Base-by-base conservation (phyloP, 92 coral and sea anemone species). In the Blastomussa wellsi region DNA sequence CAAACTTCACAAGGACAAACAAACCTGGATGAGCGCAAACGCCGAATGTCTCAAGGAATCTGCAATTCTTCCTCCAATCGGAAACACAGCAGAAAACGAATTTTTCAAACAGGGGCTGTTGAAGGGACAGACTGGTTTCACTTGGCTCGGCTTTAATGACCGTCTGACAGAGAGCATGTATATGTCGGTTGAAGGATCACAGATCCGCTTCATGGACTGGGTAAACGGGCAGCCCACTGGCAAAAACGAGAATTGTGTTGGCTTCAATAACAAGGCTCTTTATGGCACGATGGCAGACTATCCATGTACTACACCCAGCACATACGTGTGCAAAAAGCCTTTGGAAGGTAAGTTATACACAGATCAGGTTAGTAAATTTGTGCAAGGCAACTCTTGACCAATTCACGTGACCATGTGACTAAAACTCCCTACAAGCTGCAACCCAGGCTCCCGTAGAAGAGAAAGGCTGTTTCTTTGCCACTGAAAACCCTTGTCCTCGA, bases 191-290 rank as follows among this genome's bases (percentile, higher is more conserved):
- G 95, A 89, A 33, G 98, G 98, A 4, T 86, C 92, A 11, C 91
- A 90, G 24, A 82, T 94, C 31, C 74, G 76, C 49, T 89, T 84
- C 77, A 86, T 94, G 93, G 89, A 94, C 85, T 94, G 98, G 98
- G 91, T 80, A 51, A 76, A 86, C 20, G 98, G 95, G 12, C 93
- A 92, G 72, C 98, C 98, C 17, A 93, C 91, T 14, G 98, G 98
- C 26, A 92, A 92, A 81, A 76, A 83, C n/a, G 91, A 92, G 36
- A 94, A 94, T 82, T 94, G 98, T 31, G 95, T 94, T 13, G 92
- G 90, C 15, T 74, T 90, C 28, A 73, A 92, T 7, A 68, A 84
- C 39, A 38, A 65, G 33, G 93, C 98, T 37, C 78, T 78, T 42
- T 83, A 89, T 53, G 98, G 98, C 41, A 77, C 93, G 20, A 87